These are phyloP conservation scores for Platygyra sinensis DNA, from an alignment of 64 coral and sea anemone genomes.

Conservation along the genomic window DNA sequence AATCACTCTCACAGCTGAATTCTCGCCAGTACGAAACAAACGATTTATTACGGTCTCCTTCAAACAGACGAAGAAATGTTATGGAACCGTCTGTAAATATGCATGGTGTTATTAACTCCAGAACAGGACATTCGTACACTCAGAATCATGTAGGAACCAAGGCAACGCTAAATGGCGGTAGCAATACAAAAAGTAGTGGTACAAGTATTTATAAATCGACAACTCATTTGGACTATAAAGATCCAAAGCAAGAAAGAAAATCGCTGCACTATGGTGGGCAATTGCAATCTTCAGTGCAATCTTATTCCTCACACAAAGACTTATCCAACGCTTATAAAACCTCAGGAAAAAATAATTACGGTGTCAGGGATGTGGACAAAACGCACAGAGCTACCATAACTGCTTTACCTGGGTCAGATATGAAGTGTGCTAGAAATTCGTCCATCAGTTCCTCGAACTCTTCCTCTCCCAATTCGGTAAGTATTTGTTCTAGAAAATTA, in stretches of 20 bases:
- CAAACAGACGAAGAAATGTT: not conserved
- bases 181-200: not conserved
- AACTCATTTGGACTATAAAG: constrained; percentile 14
- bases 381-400: not conserved
- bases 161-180: not conserved
- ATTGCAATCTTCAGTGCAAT: too few species aligned
- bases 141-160: constrained; percentile 2
- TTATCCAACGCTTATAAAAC: not conserved
- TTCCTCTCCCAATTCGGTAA: constrained; percentile 19
- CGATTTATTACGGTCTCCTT: not conserved
- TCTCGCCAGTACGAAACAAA: not conserved
- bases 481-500: not conserved
- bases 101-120: not conserved
- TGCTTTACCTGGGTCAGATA: constrained; percentile 12
- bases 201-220: not conserved
- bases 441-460: constrained; percentile 35
- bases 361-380: not conserved
- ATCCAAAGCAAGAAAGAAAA: not conserved
- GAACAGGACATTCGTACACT: not conserved
- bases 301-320: not conserved
- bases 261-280: not conserved
- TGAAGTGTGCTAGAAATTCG: not conserved
- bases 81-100: not conserved
- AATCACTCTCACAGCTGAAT: constrained; percentile 9
- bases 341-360: not conserved